Percentiles rank a stretch among this genome's conserved stretches.
Evolutionary conservation across 2,797 vertebrate species (phyloP).

Genomic region (Myripristis murdjan): DNA sequence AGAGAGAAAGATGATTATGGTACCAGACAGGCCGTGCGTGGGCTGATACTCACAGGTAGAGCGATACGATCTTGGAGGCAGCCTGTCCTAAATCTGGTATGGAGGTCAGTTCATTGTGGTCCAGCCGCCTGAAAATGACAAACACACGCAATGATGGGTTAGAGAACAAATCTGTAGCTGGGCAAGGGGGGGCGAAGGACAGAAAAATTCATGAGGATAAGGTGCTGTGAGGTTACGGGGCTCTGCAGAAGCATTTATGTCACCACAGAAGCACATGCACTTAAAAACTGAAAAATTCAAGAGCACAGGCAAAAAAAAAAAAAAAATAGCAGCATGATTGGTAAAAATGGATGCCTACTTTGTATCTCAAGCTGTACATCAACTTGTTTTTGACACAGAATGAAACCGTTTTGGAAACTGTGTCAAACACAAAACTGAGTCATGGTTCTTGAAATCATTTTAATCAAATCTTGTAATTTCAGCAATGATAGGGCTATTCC

Average conservation of each 20-base stretch:
- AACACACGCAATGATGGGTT: slow-evolving; percentile 37
- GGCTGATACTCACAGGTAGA: slow-evolving; percentile 92
- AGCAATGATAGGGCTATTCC: neutral
- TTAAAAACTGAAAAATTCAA: neutral
- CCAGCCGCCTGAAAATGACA: slow-evolving; percentile 87
- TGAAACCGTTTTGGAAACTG: too few species aligned
- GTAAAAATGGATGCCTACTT: neutral
- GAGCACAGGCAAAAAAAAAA: neutral
- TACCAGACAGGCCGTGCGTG: slow-evolving; percentile 25
- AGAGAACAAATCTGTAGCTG: slow-evolving; percentile 27
- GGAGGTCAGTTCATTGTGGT: slow-evolving; percentile 92
- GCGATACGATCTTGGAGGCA: slow-evolving; percentile 84
- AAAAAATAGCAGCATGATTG: neutral
- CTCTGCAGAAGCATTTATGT: neutral
- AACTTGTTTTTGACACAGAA: too few species aligned
- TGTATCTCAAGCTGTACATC: neutral
- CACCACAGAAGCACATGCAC: neutral
- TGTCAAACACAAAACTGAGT: neutral
- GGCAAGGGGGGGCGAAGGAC: slow-evolving; percentile 9
- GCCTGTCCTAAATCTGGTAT: slow-evolving; percentile 91
- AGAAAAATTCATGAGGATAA: neutral
- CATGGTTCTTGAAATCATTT: neutral
- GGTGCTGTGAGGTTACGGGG: neutral
- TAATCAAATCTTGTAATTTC: neutral
- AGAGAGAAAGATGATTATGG: slow-evolving; percentile 45